Conservation (phyloP, 2,113 vertebrate genomes). For the Fukomys damarensis region DNA sequence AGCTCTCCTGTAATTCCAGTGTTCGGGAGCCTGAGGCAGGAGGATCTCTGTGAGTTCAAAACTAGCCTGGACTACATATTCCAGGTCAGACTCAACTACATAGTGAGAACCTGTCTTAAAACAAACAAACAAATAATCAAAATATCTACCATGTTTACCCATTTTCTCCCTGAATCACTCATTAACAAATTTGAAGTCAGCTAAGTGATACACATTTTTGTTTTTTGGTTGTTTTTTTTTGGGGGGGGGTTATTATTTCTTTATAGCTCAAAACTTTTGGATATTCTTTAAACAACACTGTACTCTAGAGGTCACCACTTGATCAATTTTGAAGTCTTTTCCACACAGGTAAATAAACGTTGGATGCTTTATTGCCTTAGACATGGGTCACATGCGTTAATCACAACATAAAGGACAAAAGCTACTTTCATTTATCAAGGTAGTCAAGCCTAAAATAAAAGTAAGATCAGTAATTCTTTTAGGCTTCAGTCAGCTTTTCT, state of each 20-base stretch:
- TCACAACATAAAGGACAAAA: neutral
- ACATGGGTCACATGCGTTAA: neutral
- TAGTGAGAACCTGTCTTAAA: too few species aligned
- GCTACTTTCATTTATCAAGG: neutral
- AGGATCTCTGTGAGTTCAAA: too few species aligned
- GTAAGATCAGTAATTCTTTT: neutral
- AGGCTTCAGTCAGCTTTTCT: neutral
- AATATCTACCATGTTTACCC: neutral
- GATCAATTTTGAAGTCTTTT: conserved; percentile 15
- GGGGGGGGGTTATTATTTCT: neutral
- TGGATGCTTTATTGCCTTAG: conserved; percentile 3
- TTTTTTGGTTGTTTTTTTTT: too few species aligned
- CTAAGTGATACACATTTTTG: neutral
- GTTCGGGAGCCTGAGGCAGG: too few species aligned
- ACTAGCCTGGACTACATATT: too few species aligned
- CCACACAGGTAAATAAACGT: neutral
- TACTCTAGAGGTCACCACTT: neutral
- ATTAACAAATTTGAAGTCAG: neutral
- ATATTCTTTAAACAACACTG: neutral
- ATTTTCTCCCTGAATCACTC: neutral
- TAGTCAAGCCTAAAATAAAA: neutral
- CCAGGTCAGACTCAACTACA: too few species aligned
- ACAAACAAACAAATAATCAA: too few species aligned
- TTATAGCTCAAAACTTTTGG: neutral
- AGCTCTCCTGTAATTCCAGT: too few species aligned